Percentiles rank a stretch among this genome's conserved stretches.
phyloP scores from a whole-genome alignment of 2,113 vertebrate genomes.

The Amphilophus citrinellus region DNA sequence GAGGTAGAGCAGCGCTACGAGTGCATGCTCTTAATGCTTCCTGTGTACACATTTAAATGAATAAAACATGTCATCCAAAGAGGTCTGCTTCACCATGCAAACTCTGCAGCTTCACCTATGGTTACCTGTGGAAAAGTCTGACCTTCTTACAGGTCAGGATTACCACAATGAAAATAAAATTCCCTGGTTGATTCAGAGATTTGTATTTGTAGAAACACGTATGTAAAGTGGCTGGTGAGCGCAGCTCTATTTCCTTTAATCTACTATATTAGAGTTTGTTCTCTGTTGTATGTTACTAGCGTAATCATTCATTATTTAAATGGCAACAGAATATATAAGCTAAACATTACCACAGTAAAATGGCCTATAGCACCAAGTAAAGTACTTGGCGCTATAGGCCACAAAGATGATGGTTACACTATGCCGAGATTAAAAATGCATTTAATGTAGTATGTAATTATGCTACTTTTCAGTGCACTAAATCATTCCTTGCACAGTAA shows the following conservation, averaged over 20 bases:
- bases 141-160: background rate
- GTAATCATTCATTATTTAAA: conserved; percentile 55
- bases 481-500: conserved; percentile 14
- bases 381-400: too few relatives aligned
- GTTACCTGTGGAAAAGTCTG: background rate
- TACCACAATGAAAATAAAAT: background rate
- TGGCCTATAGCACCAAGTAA: conserved; percentile 22
- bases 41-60: conserved; percentile 49
- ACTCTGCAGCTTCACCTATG: background rate
- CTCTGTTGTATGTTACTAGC: conserved; percentile 3
- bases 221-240: background rate
- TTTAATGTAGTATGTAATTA: background rate
- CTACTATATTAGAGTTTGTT: conserved; percentile 21
- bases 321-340: conserved; percentile 38
- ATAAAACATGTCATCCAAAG: conserved; percentile 70
- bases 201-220: background rate
- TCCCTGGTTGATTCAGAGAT: background rate
- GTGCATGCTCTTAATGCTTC: conserved; percentile 57
- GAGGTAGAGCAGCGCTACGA: conserved; percentile 38
- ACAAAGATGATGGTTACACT: background rate
- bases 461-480: conserved; percentile 6
- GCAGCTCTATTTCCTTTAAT: background rate
- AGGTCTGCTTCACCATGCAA: conserved; percentile 26
- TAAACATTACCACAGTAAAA: conserved; percentile 29
- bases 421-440: background rate